Base-by-base conservation (phyloP, 2,888 invertebrate genomes). In the Perizoma affinitatum region DNA sequence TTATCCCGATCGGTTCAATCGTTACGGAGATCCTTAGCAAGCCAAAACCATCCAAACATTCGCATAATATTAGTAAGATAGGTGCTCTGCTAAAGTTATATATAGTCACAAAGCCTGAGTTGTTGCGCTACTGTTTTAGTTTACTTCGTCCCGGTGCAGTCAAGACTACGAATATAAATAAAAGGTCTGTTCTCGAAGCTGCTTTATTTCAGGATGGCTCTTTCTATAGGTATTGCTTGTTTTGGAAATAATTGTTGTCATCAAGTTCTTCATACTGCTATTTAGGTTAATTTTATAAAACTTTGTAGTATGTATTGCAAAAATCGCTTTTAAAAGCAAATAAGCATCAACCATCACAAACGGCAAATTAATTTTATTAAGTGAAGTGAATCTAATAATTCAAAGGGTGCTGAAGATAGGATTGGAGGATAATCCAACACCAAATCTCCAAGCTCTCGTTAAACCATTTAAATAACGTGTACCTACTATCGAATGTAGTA, bases 121-220 rank as follows among this genome's bases (percentile, higher is more conserved):
- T 38, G 40, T 54, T 54, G 54, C 49, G 35, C 36, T 40, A 35
- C 58, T 54, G n/a, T 6, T 38, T 44, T 33, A 48, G 35, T 48
- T 38, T 51, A 58, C 54, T 50, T 35, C 35, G 61, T 50, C 38
- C 43, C 43, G 22, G 45, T 54, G 50, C 51, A 55, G 55, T 55
- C 58, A 5, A 38, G 38, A 38, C 1, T 22, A 63, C 42, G 56
- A 46, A 58, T 67, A 67, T 67, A 65, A 55, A 63, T 66, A 66
- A 56, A 67, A 55, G 56, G 57, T 54, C 43, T 50, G 48, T 62
- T 54, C 35, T 38, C 63, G 42, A 47, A 53, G 49, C 68, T 64
- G 69, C 49, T 66, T 66, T 69, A 66, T 64, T 64, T 69, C 52
- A 58, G 54, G 63, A 62, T 55, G 58, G 67, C 64, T 64, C 70